Percentiles rank a stretch among this genome's conserved stretches.
These are phyloP conservation scores for Cerastis rubricosa DNA, from an alignment of 2,888 invertebrate species.

Conservation along the genomic window DNA sequence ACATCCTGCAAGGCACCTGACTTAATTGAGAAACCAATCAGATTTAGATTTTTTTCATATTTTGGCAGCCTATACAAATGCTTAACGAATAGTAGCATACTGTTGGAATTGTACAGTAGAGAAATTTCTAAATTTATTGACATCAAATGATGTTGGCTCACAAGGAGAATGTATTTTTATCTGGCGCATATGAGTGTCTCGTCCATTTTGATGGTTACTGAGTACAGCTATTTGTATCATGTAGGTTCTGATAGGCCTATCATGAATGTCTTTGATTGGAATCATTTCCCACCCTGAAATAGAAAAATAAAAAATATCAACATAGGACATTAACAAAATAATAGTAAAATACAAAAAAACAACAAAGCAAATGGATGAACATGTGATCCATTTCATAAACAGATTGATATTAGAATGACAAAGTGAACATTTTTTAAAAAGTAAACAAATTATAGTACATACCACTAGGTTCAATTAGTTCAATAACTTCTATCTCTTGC, in stretches of 20 bases:
- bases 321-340: no score
- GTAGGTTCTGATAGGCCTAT: conserved; percentile 97
- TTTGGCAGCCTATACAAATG: not conserved
- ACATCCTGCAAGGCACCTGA: not conserved
- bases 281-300: conserved; percentile 97
- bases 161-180: conserved; percentile 98
- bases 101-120: conserved; percentile 95
- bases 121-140: conserved; percentile 94
- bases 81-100: conserved; percentile 95
- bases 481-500: conserved; percentile 98
- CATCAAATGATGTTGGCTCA: conserved; percentile 92
- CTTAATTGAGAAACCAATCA: no score
- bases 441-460: conserved; percentile 63
- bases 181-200: conserved; percentile 99
- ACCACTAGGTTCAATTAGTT: conserved; percentile 97
- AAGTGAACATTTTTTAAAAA: not conserved
- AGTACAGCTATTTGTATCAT: conserved; percentile 99
- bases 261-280: conserved; percentile 96
- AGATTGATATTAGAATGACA: conserved; percentile 1
- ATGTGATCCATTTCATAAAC: not conserved
- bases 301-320: not conserved
- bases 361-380: not conserved
- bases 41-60: not conserved
- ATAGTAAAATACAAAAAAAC: no score
- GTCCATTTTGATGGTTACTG: conserved; percentile 99